phyloP scores from a whole-genome alignment of 2,888 invertebrate genomes.

The Mythimna lalbum region DNA sequence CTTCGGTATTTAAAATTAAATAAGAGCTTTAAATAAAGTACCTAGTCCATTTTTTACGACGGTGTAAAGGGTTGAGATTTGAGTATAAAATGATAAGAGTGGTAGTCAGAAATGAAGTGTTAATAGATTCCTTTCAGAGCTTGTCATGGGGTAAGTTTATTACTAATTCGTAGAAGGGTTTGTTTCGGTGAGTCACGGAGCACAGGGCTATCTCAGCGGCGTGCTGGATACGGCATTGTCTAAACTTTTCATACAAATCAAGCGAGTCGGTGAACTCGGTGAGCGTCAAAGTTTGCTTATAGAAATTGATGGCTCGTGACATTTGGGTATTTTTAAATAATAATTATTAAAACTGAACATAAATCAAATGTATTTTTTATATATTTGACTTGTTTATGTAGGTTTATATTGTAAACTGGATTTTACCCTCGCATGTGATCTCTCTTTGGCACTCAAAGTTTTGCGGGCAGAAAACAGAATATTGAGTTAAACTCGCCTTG shows the following conservation, averaged over 20 bases:
- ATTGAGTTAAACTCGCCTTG: no score
- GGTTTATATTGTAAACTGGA: no score
- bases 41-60: constrained; percentile 18
- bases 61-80: constrained; percentile 10
- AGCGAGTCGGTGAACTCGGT: not conserved
- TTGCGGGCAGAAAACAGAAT: no score
- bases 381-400: no score
- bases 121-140: constrained; percentile 41
- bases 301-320: no score
- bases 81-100: constrained; percentile 8
- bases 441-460: no score
- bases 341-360: no score
- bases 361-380: no score
- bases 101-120: constrained; percentile 26
- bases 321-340: no score
- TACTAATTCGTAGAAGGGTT: constrained; percentile 16
- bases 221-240: not conserved
- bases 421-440: no score
- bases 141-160: constrained; percentile 35
- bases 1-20: not conserved
- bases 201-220: not conserved
- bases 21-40: not conserved
- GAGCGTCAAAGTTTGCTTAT: not conserved
- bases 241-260: not conserved
- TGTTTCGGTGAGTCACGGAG: not conserved